Evolutionary conservation across 2,113 vertebrate species (phyloP).

Genomic region (Eulemur rufifrons): DNA sequence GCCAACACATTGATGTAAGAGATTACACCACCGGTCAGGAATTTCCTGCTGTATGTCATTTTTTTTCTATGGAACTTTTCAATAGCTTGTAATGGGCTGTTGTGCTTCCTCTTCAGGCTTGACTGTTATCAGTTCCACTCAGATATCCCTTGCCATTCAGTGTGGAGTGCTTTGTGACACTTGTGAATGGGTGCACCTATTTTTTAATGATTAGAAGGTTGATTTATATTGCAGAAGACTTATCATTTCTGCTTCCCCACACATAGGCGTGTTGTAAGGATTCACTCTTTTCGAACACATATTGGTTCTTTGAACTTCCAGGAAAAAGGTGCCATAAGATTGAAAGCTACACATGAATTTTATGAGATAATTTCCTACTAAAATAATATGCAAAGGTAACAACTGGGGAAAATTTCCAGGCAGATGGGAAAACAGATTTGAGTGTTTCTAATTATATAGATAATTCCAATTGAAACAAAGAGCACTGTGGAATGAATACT

Average conservation of each 20-base stretch:
- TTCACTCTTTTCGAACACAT: not conserved
- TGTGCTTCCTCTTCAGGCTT: constrained; percentile 57
- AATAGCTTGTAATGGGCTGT: constrained; percentile 28
- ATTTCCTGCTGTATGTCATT: constrained; percentile 74
- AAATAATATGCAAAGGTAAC: not conserved
- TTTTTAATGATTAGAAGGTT: constrained; percentile 24
- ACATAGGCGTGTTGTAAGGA: not conserved
- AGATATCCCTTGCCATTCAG: constrained; percentile 65
- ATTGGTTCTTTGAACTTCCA: constrained; percentile 7
- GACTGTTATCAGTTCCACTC: constrained; percentile 66
- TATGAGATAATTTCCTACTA: constrained; percentile 31
- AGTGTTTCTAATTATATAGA: not conserved
- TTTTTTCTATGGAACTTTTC: constrained; percentile 64
- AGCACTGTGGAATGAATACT: not conserved
- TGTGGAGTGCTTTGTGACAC: constrained; percentile 54
- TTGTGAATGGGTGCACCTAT: constrained; percentile 46
- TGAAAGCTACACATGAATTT: constrained; percentile 12
- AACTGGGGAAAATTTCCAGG: not conserved
- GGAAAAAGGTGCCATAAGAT: constrained; percentile 1
- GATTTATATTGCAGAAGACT: constrained; percentile 14
- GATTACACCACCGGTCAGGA: constrained; percentile 63
- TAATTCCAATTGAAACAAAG: not conserved
- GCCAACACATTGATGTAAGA: constrained; percentile 62
- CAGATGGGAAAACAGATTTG: not conserved
- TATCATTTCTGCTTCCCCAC: not conserved